Evolutionary conservation across 2,797 vertebrate genomes (phyloP).

Genomic region (Diplodus puntazzo): DNA sequence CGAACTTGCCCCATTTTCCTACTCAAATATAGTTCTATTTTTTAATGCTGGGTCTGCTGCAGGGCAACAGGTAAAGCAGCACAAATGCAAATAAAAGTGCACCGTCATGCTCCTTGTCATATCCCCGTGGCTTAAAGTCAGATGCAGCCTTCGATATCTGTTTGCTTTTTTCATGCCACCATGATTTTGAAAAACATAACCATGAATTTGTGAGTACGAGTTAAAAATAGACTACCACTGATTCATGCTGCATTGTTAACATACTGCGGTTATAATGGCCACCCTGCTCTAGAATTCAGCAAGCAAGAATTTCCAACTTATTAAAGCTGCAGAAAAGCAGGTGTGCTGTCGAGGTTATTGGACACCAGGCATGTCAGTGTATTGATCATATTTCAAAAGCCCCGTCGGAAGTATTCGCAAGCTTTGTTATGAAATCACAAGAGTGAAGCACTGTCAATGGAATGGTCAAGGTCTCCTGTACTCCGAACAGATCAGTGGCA

Average conservation of each 20-base stretch:
- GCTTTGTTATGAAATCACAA: slow-evolving; percentile 44
- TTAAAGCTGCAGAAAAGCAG: slow-evolving; percentile 18
- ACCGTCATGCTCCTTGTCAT: not conserved
- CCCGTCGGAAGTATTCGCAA: slow-evolving; percentile 25
- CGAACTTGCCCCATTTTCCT: not conserved
- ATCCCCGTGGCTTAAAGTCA: slow-evolving; percentile 23
- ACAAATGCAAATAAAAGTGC: not conserved
- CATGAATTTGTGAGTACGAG: slow-evolving; percentile 1
- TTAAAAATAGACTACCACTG: not conserved
- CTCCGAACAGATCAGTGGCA: slow-evolving; percentile 39
- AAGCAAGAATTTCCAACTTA: slow-evolving; percentile 7
- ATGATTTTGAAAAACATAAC: slow-evolving; percentile 21
- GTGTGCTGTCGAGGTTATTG: slow-evolving; percentile 19
- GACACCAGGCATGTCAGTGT: slow-evolving; percentile 2
- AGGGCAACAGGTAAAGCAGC: slow-evolving; percentile 13
- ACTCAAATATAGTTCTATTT: not conserved
- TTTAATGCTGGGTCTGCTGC: slow-evolving; percentile 2
- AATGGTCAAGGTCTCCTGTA: slow-evolving; percentile 54
- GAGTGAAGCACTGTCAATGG: slow-evolving; percentile 12
- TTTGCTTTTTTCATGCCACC: slow-evolving; percentile 30
- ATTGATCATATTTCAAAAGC: slow-evolving; percentile 41
- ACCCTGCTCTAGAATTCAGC: slow-evolving; percentile 1
- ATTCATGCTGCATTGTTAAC: slow-evolving; percentile 14
- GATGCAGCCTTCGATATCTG: slow-evolving; percentile 26
- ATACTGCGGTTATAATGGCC: not conserved